A percentile compares a stretch with the other conserved stretches of the same genome.
These are phyloP conservation scores for Oppia nitens DNA, from an alignment of 1,140 invertebrate genomes.

Conservation along the genomic window DNA sequence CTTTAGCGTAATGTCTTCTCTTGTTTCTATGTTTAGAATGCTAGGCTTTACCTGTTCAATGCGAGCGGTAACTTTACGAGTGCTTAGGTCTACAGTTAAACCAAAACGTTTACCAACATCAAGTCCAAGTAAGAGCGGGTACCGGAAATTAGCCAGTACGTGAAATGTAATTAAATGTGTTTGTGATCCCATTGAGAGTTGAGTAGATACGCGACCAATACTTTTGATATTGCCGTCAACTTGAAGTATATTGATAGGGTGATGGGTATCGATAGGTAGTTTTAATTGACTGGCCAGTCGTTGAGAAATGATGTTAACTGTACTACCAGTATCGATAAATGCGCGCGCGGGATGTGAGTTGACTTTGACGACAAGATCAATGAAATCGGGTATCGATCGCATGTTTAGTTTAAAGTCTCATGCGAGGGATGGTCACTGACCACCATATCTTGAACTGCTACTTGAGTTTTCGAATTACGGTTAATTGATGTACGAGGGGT, in stretches of 20 bases:
- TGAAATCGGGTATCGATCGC: neutral
- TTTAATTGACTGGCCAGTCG: neutral
- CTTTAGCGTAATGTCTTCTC: neutral
- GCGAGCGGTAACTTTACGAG: neutral
- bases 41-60: neutral
- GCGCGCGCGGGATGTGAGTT: neutral
- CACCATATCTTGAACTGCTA: neutral
- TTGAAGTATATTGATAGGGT: neutral
- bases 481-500: neutral
- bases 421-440: neutral
- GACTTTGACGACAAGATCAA: neutral
- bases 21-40: neutral
- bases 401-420: neutral
- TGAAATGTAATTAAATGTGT: neutral
- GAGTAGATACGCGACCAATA: neutral
- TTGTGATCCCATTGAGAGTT: neutral
- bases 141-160: neutral
- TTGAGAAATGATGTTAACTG: neutral
- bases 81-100: neutral
- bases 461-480: neutral
- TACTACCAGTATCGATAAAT: neutral
- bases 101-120: neutral
- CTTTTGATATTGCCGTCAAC: neutral
- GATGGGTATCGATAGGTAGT: neutral
- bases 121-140: neutral